Percentiles rank a stretch among this genome's conserved stretches.
phyloP scores from a whole-genome alignment of 2,888 invertebrate genomes.

The Tipula lateralis region DNA sequence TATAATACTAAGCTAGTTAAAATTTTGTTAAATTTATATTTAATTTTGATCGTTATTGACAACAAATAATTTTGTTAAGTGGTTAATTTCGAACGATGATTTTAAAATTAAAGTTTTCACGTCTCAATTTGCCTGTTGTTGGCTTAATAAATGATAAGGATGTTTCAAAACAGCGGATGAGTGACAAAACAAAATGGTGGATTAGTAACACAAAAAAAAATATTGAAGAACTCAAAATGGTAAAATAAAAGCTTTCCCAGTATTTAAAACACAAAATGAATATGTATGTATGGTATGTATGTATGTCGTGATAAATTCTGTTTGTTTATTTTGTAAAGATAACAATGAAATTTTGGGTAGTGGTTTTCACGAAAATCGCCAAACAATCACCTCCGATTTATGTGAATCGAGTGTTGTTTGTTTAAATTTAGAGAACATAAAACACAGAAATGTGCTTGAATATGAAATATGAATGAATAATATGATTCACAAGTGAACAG shows the following conservation, averaged over 20 bases:
- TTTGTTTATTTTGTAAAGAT: neutral
- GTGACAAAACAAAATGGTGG: neutral
- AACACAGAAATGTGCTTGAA: neutral
- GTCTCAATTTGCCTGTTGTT: neutral
- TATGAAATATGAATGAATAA: neutral
- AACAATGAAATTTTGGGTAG: neutral
- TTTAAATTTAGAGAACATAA: neutral
- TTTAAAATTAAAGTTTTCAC: neutral
- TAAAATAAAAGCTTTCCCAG: constrained; percentile 11
- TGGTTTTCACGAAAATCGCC: neutral
- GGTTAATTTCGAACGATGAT: neutral
- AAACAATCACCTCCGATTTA: neutral
- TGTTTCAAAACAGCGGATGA: neutral
- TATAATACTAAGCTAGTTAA: neutral
- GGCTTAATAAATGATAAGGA: neutral
- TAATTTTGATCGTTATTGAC: neutral
- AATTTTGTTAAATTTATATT: neutral
- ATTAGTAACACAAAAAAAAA: neutral
- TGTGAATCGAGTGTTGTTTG: neutral
- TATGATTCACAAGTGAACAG: neutral
- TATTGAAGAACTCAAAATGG: constrained; percentile 12
- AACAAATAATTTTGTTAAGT: neutral
- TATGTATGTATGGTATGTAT: neutral
- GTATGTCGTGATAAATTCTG: neutral
- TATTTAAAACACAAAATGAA: neutral